Percentiles rank a stretch among this genome's conserved stretches.
phyloP scores from a whole-genome alignment of 2,797 vertebrate genomes.

The Notoglanidium macrostoma region DNA sequence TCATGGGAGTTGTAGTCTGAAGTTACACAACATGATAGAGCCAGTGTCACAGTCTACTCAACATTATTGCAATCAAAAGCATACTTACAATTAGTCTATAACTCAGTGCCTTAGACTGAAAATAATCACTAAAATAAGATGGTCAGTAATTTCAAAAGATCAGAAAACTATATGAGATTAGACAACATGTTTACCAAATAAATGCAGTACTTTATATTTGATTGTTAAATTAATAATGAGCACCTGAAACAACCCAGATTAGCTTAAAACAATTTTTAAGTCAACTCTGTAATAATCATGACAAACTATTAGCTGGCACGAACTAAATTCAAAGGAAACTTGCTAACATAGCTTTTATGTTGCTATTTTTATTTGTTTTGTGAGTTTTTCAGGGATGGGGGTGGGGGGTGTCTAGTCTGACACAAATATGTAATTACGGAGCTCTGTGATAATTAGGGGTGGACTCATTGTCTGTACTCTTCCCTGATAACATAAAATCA shows the following conservation, averaged over 20 bases:
- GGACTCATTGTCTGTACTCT: not conserved
- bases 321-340: not conserved
- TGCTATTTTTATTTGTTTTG: not conserved
- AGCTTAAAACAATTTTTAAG: not conserved
- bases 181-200: not conserved
- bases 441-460: not conserved
- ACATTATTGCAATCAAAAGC: not conserved
- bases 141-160: not conserved
- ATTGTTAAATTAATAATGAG: not conserved
- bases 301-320: not conserved
- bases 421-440: not conserved
- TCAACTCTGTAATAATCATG: not conserved
- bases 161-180: not conserved
- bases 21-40: not conserved
- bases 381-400: not conserved
- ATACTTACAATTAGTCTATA: too few species aligned
- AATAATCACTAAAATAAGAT: not conserved
- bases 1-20: not conserved
- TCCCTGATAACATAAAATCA: not conserved
- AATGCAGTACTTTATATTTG: not conserved
- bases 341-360: not conserved
- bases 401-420: not conserved
- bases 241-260: not conserved
- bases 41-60: not conserved
- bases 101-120: not conserved